Evolutionary conservation across 2,113 vertebrate genomes (phyloP), one percentile per base, ranked within the genome.

Genomic region (Esox niger): DNA sequence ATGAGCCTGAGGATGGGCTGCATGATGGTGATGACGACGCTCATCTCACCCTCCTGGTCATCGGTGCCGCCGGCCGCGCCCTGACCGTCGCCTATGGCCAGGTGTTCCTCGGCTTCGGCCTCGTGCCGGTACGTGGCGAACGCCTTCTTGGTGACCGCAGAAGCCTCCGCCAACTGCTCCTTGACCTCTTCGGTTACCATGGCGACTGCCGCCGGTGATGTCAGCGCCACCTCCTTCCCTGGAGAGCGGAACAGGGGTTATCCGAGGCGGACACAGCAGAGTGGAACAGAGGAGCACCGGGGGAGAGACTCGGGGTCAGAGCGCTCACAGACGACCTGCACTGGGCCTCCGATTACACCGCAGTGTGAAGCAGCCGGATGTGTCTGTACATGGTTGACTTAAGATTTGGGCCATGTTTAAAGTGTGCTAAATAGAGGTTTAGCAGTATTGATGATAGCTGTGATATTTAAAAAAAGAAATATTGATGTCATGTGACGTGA

Each of bases 11-110:
- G 85, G 76, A 98, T 99, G 73, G 97, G 97, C 78, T 99, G 95
- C 97, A 99, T 99, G 85, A 99, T 98, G 43, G 95, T 95, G 80
- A 99, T 96, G 71, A 96, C 92, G 0, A 94, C 93, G 0, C 97
- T 99, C 97, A 99, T 99, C 88, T 99, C 97, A 74, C 95, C 88
- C 0, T 99, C 97, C 0, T 99, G 97, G 86, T 98, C 98, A 54
- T 98, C 95, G 0, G 88, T 66, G 0, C 88, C 66, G 0, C 90
- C 82, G 57, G 90, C 68, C 5, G 90, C 75, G n/a, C 92, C 89
- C 0, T 89, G 17, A 6, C 92, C 92, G 9, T 98, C 97, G 0
- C 79, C 90, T 0, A 91, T 62, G 0, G 91, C 88, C 68, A 92
- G 95, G 73, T 98, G 95, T 82, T 98, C 97, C 0, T 98, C 97